Evolutionary conservation across 1,140 invertebrate genomes (phyloP).

Genomic region (Pseudomyrmex pallidus): DNA sequence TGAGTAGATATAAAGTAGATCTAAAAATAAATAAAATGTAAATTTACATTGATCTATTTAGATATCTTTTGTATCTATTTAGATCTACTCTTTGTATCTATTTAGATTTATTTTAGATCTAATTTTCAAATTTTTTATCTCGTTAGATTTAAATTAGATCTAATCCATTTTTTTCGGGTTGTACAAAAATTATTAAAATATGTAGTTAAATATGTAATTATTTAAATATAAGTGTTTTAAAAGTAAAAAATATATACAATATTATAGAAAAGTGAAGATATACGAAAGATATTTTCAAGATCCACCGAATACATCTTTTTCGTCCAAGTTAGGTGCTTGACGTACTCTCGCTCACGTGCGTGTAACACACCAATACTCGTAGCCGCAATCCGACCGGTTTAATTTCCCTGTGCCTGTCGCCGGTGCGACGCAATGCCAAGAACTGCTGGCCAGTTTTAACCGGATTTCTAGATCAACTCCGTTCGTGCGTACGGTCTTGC

Average conservation of each 20-base stretch:
- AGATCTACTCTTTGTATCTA: no score
- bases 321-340: background rate
- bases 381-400: constrained; percentile 11
- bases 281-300: background rate
- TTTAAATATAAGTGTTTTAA: no score
- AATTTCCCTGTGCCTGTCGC: constrained; percentile 48
- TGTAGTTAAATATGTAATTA: no score
- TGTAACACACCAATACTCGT: constrained; percentile 17
- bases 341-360: constrained; percentile 41
- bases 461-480: constrained; percentile 62
- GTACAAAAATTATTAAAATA: background rate
- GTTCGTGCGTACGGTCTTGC: constrained; percentile 33
- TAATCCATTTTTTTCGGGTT: no score
- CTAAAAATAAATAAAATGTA: no score
- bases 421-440: constrained; percentile 63
- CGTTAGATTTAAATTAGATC: no score
- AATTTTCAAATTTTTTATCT: no score
- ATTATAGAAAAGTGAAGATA: background rate
- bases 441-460: constrained; percentile 67
- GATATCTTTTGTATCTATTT: no score
- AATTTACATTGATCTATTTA: no score
- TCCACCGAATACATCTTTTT: background rate
- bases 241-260: background rate
- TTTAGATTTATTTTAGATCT: no score
- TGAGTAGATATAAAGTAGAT: no score